Conservation (phyloP, 2,797 vertebrate genomes). For the Poecilia wingei region DNA sequence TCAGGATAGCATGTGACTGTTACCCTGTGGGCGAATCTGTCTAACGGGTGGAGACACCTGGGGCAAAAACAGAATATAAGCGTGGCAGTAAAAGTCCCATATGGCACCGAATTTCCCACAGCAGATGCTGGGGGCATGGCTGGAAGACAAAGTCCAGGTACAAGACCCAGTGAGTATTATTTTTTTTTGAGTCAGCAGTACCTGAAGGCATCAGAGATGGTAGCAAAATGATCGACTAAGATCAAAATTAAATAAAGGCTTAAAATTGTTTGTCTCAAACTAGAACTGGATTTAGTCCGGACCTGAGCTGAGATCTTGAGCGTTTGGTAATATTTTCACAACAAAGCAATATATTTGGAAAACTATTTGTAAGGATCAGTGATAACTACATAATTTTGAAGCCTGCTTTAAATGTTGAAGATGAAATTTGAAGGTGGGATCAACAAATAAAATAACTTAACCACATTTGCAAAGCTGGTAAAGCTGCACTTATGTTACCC, state of each 20-base stretch:
- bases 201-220: not conserved
- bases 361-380: not conserved
- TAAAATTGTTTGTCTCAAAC: not conserved
- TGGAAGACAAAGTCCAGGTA: not conserved
- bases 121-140: not conserved
- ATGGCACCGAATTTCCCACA: not conserved
- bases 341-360: not conserved
- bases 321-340: not conserved
- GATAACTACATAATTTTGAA: not conserved
- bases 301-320: not conserved
- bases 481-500: not conserved
- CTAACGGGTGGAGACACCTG: not conserved
- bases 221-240: not conserved
- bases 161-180: not conserved
- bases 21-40: not conserved
- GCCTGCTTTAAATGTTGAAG: not conserved
- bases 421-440: not conserved
- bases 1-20: slow-evolving; percentile 2
- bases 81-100: slow-evolving; percentile 3
- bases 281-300: not conserved
- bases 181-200: not conserved
- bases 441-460: not conserved
- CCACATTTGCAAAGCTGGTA: not conserved
- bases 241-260: not conserved
- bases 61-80: not conserved